Base-by-base conservation (phyloP, 2,113 vertebrate species). In the Chrysochloris asiatica region DNA sequence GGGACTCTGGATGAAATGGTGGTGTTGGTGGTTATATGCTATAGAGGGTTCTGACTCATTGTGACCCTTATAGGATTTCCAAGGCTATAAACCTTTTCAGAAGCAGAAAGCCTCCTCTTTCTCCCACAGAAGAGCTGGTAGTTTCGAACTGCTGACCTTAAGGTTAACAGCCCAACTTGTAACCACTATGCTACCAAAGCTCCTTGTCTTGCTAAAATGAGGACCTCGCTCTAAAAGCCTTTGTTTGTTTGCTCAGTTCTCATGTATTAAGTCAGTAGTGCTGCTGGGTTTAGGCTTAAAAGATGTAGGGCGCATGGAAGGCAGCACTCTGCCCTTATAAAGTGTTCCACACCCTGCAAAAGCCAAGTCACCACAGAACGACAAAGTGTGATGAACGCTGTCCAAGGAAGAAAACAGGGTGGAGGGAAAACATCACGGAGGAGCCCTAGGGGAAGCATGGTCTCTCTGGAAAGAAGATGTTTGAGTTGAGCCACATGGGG, bases 241-340 rank as follows among this genome's bases (percentile, higher is more conserved):
- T 8, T 16, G 59, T 24, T 21, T 22, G 38, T 5, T 10, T 17
- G 12, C 38, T 59, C 43, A 36, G 2, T 41, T 4, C 4, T 21
- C 8, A 3, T 5, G 22, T 10, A 12, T 11, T 21, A 43, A 71
- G 54, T 21, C 11, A 7, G 2, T 1, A 0, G 28, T 1, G 0
- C 17, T 1, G n/a, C 33, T 26, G 24, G 24, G 33, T 56, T 48
- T 28, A 1, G 16, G 56, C 21, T 26, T 30, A 6, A n/a, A 63
- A 30, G 72, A 65, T 0, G 4, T 0, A 0, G 47, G 30, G 2
- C 17, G 12, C 10, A 45, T 26, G 36, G 48, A 33, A 33, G 22
- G 28, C 75, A 6, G 28, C 38, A 8, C 14, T 54, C 41, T 12
- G 1, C 36, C 22, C 13, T 36, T 21, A 4, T 3, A 22, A 65